Conservation (phyloP, 2,888 invertebrate genomes). For the Chironomus tentans region DNA sequence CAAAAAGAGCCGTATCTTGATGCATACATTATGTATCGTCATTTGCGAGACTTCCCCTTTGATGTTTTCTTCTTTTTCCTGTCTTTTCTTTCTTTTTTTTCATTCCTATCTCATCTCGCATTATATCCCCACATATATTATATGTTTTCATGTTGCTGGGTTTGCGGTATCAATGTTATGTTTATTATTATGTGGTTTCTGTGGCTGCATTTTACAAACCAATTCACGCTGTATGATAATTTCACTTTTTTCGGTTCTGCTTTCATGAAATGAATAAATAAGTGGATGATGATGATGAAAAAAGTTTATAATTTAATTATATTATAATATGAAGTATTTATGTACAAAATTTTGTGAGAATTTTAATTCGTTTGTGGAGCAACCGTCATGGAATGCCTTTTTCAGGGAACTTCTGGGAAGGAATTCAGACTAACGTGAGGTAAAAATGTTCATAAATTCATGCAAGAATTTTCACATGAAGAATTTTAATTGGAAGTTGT, state of each 20-base stretch:
- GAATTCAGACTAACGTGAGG: no score
- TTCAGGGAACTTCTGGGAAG: no score
- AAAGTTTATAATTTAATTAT: not conserved
- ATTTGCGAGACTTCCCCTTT: not conserved
- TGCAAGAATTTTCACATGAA: no score
- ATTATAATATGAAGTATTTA: not conserved
- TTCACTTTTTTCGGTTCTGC: not conserved
- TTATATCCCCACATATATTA: not conserved
- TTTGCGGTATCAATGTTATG: not conserved
- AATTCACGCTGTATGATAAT: not conserved
- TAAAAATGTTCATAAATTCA: no score
- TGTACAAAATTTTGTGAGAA: no score
- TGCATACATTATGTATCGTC: not conserved
- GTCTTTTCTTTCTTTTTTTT: not conserved
- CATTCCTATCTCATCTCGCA: not conserved
- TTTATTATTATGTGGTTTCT: not conserved
- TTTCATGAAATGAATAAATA: not conserved
- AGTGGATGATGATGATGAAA: not conserved
- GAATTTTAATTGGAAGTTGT: no score
- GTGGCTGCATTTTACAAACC: not conserved
- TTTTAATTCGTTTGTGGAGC: no score
- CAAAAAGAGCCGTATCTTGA: not conserved
- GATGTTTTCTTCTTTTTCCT: no score
- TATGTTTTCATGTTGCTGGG: not conserved
- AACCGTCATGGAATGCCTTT: no score